phyloP scores from a whole-genome alignment of 2,797 vertebrate genomes.

The Carduelis carduelis region DNA sequence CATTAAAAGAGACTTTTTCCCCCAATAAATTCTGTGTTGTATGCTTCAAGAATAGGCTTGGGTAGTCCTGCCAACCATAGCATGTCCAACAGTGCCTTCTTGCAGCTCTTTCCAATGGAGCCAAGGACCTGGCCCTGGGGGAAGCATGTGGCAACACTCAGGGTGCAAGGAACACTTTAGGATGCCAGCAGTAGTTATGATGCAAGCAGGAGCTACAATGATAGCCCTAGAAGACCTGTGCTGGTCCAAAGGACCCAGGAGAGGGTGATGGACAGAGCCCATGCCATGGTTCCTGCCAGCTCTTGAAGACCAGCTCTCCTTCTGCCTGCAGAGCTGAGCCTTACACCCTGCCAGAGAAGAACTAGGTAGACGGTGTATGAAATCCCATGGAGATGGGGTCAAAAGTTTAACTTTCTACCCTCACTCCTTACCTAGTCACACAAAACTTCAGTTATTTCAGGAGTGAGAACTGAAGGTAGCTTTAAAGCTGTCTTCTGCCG shows the following conservation, averaged over 20 bases:
- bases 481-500: slow-evolving; percentile 25
- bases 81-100: not conserved
- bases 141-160: not conserved
- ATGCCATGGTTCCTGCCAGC: not conserved
- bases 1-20: not conserved
- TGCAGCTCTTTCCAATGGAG: not conserved
- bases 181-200: not conserved
- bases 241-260: not conserved
- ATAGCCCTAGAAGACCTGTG: not conserved
- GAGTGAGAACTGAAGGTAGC: slow-evolving; percentile 41
- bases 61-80: not conserved
- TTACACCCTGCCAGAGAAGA: not conserved
- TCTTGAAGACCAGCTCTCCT: not conserved
- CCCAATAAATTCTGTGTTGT: not conserved
- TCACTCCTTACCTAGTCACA: slow-evolving; percentile 30
- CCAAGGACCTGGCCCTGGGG: accelerated
- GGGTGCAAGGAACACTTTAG: not conserved
- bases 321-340: not conserved
- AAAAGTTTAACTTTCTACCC: slow-evolving; percentile 63
- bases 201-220: not conserved
- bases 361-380: not conserved
- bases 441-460: slow-evolving; percentile 53
- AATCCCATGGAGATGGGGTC: slow-evolving; percentile 45
- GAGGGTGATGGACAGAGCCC: not conserved
- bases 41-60: not conserved